Conservation (phyloP, 2,888 invertebrate species). For the Chloroclystis v-ata region DNA sequence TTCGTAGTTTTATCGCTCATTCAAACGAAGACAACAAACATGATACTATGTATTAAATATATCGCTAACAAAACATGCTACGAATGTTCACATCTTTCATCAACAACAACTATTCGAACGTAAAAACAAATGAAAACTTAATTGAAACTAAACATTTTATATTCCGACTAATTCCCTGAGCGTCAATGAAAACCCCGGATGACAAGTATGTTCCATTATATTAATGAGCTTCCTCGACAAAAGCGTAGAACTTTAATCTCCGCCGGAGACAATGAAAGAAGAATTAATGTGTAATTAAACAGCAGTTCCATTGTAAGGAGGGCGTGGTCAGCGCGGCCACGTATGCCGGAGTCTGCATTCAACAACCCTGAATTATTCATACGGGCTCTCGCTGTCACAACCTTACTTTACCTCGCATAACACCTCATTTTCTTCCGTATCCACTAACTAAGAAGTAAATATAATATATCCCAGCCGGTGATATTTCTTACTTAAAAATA, state of each 20-base stretch:
- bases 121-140: too few relatives aligned
- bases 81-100: too few relatives aligned
- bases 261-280: constrained; percentile 25
- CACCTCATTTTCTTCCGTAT: constrained; percentile 34
- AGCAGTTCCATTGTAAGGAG: constrained; percentile 35
- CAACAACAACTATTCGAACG: too few relatives aligned
- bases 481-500: constrained; percentile 33
- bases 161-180: not conserved
- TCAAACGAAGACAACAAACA: too few relatives aligned
- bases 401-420: constrained; percentile 45
- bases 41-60: too few relatives aligned
- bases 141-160: not conserved
- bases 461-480: constrained; percentile 9
- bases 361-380: constrained; percentile 65
- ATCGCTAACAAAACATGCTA: too few relatives aligned
- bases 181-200: constrained; percentile 3
- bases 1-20: too few relatives aligned
- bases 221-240: constrained; percentile 21
- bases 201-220: constrained; percentile 12
- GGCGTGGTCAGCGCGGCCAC: constrained; percentile 43
- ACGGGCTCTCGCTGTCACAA: constrained; percentile 49
- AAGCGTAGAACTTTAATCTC: constrained; percentile 22
- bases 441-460: constrained; percentile 12
- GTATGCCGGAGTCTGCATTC: constrained; percentile 41
- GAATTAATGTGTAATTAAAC: constrained; percentile 32